phyloP scores from a whole-genome alignment of 2,113 vertebrate species.

The Bambusicola thoracicus region DNA sequence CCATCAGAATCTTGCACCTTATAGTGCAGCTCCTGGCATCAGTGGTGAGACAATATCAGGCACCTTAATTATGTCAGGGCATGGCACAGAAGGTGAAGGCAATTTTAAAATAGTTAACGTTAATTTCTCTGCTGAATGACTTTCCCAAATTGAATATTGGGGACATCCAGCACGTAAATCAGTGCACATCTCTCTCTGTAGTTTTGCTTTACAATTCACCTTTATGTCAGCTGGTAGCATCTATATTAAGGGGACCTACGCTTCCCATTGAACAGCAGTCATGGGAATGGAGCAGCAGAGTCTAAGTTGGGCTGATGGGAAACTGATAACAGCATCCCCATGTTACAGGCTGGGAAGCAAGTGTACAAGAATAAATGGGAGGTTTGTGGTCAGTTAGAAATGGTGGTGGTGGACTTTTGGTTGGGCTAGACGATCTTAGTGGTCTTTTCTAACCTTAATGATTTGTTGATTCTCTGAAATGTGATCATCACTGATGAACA shows the following conservation, averaged over 20 bases:
- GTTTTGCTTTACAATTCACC: background rate
- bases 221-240: background rate
- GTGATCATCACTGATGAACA: background rate
- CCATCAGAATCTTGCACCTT: background rate
- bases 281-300: background rate
- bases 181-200: background rate
- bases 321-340: background rate
- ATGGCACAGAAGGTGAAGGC: conserved; percentile 55
- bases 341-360: background rate
- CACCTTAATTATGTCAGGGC: conserved; percentile 65
- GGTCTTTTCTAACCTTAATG: too few relatives aligned
- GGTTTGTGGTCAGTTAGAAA: background rate
- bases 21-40: background rate
- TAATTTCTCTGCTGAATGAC: conserved; percentile 47
- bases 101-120: conserved; percentile 58
- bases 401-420: too few relatives aligned
- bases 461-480: background rate
- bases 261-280: background rate
- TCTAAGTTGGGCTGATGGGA: background rate
- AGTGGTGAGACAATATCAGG: background rate
- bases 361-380: background rate
- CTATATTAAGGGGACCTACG: background rate
- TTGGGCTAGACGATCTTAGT: too few relatives aligned
- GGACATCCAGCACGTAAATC: conserved; percentile 41
- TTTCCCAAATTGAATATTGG: conserved; percentile 48